A percentile compares a stretch with the other conserved stretches of the same genome.
Conservation (phyloP, 2,888 invertebrate species). For the Chymomyza amoena region DNA sequence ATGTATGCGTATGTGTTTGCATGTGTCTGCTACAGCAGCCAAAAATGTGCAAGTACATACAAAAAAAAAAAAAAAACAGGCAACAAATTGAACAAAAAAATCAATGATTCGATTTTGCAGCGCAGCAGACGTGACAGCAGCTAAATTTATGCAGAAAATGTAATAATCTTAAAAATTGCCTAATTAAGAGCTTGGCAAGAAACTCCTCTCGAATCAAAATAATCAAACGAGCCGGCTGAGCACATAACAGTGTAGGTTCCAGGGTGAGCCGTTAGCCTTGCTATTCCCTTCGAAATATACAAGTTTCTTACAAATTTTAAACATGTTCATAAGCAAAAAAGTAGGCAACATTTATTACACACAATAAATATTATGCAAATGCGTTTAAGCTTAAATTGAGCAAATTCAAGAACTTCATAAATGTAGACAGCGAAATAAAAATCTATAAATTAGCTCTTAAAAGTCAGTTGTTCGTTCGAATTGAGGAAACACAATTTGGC, state of each 20-base stretch:
- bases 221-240: no score
- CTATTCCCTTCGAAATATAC: no score
- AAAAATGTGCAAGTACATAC: conserved; percentile 27
- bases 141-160: background rate
- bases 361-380: background rate
- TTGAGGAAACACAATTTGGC: background rate
- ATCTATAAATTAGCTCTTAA: background rate
- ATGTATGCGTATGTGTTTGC: conserved; percentile 25
- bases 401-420: background rate
- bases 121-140: background rate
- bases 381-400: background rate
- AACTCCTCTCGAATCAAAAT: background rate
- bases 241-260: no score
- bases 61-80: conserved; percentile 9
- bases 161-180: background rate
- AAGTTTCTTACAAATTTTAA: no score
- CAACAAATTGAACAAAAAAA: conserved; percentile 42
- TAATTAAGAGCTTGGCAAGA: background rate
- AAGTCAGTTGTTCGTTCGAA: background rate
- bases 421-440: background rate
- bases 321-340: no score
- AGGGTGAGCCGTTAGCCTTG: no score
- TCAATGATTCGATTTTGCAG: conserved; percentile 58
- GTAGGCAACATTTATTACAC: background rate
- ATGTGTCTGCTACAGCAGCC: conserved; percentile 44